Conservation (phyloP, 2,113 vertebrate species). For the Hippocampus abdominalis region DNA sequence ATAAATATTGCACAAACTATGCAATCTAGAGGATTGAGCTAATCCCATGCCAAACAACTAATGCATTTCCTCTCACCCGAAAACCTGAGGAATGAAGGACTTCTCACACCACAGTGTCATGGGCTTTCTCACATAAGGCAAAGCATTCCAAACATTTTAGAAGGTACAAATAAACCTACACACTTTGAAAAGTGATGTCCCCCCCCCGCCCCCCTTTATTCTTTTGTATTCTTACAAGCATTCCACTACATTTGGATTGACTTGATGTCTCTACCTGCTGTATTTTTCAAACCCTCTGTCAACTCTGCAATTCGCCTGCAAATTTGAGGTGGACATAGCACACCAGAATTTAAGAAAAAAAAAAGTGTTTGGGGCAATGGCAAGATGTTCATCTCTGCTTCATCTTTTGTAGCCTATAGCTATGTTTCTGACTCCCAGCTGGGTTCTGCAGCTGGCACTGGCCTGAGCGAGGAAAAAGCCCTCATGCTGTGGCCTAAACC, state of each 20-base stretch:
- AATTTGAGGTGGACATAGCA: conserved; percentile 20
- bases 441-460: conserved; percentile 50
- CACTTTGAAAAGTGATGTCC: background rate
- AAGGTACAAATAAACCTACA: background rate
- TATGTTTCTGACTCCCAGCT: conserved; percentile 45
- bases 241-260: background rate
- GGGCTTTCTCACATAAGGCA: background rate
- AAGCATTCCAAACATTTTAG: background rate
- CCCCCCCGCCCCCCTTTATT: background rate
- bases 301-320: conserved; percentile 13
- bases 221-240: background rate
- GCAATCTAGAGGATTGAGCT: conserved; percentile 1
- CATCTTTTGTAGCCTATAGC: conserved; percentile 28
- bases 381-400: conserved; percentile 35
- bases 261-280: background rate
- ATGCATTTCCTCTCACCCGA: conserved; percentile 50
- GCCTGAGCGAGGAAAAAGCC: conserved; percentile 33
- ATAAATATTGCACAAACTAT: conserved; percentile 10
- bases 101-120: conserved; percentile 40
- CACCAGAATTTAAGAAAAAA: conserved; percentile 17
- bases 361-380: conserved; percentile 36
- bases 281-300: background rate
- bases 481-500: conserved; percentile 31
- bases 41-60: conserved; percentile 35
- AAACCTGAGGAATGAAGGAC: conserved; percentile 48